Evolutionary conservation across 2,888 invertebrate genomes (phyloP), one percentile per base, ranked within the genome.

Genomic region (Zonitis immaculata): DNA sequence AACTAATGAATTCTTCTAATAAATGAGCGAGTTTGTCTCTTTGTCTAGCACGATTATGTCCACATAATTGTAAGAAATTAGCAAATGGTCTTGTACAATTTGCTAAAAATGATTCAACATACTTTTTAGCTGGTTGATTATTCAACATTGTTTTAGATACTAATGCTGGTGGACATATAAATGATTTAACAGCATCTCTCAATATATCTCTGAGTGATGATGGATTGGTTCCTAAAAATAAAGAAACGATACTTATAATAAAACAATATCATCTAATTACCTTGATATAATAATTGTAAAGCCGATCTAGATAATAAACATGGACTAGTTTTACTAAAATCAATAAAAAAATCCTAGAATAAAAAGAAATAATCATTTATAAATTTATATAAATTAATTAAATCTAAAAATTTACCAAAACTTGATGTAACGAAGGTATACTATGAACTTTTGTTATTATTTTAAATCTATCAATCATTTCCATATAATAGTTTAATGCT

Each of bases 31-130:
- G 79, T 77, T 95, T 95, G 73, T 98, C 97, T 51, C 97, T 81
- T 75, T 97, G 97, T 27, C 98, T 79, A 4, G 98, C 96, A 61
- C 95, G 82, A 77, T 98, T 98, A 74, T 95, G 95, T 0, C 98
- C 97, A 71, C 91, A 92, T 54, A 94, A 84, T 68, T 92, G 91
- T 53, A 97, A 79, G 51, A 97, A 79, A 63, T 86, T 87, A 8
- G 89, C 88, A 71, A 97, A 92, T 5, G 95, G 90, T 32, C 89
- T 84, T 54, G 90, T 87, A 72, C 95, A 93, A 57, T 91, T 90
- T 9, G 83, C 83, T 49, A 97, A 81, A 77, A 97, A 95, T 51
- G 88, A 88, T 65, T 96, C 95, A 1, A 95, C 86, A 71, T 88
- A 91, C 64, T 92, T 89, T 68, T 89, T 91, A 1, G 91, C 89